Percentiles rank a stretch among this genome's conserved stretches.
phyloP scores from a whole-genome alignment of 2,888 invertebrate species.

The Oscheius sp. region DNA sequence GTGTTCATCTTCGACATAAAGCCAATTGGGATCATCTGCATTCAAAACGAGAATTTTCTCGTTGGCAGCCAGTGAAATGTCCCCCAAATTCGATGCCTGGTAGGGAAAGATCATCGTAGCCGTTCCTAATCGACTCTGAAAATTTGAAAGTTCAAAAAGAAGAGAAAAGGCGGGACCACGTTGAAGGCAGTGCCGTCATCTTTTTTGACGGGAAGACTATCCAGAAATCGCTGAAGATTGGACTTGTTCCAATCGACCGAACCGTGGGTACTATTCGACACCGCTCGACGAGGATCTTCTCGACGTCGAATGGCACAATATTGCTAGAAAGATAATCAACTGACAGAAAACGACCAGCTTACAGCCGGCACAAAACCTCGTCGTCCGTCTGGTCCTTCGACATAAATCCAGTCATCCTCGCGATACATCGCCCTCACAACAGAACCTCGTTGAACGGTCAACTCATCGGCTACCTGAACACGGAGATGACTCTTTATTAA shows the following conservation, averaged over 20 bases:
- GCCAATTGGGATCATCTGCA: slow-evolving; percentile 49
- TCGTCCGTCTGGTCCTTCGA: slow-evolving; percentile 46
- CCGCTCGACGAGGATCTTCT: neutral
- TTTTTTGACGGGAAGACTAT: slow-evolving; percentile 53
- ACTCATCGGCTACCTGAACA: slow-evolving; percentile 26
- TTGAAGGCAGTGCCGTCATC: slow-evolving; percentile 48
- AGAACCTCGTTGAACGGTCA: slow-evolving; percentile 18
- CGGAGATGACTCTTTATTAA: neutral
- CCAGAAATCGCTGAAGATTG: slow-evolving; percentile 52
- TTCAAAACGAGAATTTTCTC: slow-evolving; percentile 44
- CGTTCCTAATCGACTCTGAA: slow-evolving; percentile 24
- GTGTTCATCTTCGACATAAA: slow-evolving; percentile 38
- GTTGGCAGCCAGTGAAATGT: slow-evolving; percentile 19
- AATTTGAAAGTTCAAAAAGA: neutral
- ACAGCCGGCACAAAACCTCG: slow-evolving; percentile 49
- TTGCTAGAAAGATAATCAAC: slow-evolving; percentile 1
- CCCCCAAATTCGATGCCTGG: neutral
- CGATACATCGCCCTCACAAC: slow-evolving; percentile 43
- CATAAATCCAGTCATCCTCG: slow-evolving; percentile 58
- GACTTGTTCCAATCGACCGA: slow-evolving; percentile 47
- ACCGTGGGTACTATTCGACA: neutral
- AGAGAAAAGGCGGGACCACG: too few species aligned
- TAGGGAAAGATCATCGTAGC: slow-evolving; percentile 20
- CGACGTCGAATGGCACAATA: slow-evolving; percentile 17
- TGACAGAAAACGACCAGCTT: too few species aligned